Evolutionary conservation across 2,888 invertebrate species (phyloP).

Genomic region (Drosophila testacea): DNA sequence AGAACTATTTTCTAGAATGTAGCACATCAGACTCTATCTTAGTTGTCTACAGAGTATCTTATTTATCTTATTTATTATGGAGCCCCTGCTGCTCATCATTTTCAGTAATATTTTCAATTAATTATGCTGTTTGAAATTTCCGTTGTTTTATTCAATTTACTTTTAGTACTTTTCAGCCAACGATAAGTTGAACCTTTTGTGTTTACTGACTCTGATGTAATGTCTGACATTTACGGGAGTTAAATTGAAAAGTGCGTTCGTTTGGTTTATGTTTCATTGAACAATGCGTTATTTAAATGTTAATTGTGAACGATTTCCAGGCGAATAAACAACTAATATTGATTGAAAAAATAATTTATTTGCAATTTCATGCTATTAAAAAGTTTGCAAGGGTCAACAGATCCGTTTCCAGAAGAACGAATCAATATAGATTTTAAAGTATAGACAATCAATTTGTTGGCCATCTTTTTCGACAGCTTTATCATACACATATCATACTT

Average conservation of each 20-base stretch:
- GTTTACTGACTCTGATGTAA: conserved; percentile 27
- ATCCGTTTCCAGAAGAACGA: neutral
- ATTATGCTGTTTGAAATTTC: conserved; percentile 13
- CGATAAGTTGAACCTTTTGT: conserved; percentile 18
- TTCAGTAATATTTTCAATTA: conserved; percentile 6
- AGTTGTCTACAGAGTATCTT: neutral
- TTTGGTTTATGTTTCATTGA: conserved; percentile 19
- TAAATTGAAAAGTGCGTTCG: conserved; percentile 15
- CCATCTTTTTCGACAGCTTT: conserved; percentile 28
- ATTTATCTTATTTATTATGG: neutral
- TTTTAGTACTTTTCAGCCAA: neutral
- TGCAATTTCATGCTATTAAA: conserved; percentile 1
- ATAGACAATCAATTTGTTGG: conserved; percentile 35
- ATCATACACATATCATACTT: conserved; percentile 16
- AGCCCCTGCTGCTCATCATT: neutral
- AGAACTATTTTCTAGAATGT: neutral
- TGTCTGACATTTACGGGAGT: conserved; percentile 20
- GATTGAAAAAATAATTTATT: conserved; percentile 3
- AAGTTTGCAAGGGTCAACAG: neutral
- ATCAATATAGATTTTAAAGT: neutral
- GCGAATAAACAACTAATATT: conserved; percentile 10
- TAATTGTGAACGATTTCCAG: conserved; percentile 28
- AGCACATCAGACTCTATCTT: neutral
- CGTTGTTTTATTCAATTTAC: conserved; percentile 2
- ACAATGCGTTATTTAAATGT: conserved; percentile 17